Evolutionary conservation across 2,888 invertebrate genomes (phyloP).

Genomic region (Thereva nobilitata): DNA sequence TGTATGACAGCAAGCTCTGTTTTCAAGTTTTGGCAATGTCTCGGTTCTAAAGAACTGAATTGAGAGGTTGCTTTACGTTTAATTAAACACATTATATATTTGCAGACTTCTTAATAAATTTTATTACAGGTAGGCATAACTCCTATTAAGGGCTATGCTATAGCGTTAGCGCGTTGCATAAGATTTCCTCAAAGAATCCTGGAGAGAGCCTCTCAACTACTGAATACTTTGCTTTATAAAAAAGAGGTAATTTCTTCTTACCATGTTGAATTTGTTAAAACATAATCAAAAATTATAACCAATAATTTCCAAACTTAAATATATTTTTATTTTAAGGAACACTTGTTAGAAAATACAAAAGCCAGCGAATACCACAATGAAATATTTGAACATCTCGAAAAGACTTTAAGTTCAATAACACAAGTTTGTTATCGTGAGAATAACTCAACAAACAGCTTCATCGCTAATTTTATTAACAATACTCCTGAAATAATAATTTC

Average conservation of each 20-base stretch:
- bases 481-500: not conserved
- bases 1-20: too few relatives aligned
- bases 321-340: not conserved
- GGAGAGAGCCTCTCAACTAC: constrained; percentile 40
- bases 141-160: constrained; percentile 42
- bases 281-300: too few relatives aligned
- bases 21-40: too few relatives aligned
- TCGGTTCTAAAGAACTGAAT: too few relatives aligned
- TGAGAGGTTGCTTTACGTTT: too few relatives aligned
- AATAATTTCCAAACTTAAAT: not conserved
- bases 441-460: not conserved
- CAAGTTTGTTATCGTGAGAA: not conserved
- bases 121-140: constrained; percentile 40
- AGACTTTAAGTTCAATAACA: not conserved
- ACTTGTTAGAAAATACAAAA: not conserved
- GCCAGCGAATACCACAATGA: constrained; percentile 6
- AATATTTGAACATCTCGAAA: constrained; percentile 12
- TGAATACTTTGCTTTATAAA: constrained; percentile 20
- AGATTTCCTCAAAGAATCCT: constrained; percentile 40
- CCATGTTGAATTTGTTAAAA: too few relatives aligned
- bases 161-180: constrained; percentile 41
- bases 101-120: not conserved
- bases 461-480: constrained; percentile 24
- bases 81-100: too few relatives aligned
- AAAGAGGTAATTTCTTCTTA: constrained; percentile 16